Percentiles rank a stretch among this genome's conserved stretches.
Evolutionary conservation across 1,140 invertebrate genomes (phyloP).

Genomic region (Rhagoletis pomonella): DNA sequence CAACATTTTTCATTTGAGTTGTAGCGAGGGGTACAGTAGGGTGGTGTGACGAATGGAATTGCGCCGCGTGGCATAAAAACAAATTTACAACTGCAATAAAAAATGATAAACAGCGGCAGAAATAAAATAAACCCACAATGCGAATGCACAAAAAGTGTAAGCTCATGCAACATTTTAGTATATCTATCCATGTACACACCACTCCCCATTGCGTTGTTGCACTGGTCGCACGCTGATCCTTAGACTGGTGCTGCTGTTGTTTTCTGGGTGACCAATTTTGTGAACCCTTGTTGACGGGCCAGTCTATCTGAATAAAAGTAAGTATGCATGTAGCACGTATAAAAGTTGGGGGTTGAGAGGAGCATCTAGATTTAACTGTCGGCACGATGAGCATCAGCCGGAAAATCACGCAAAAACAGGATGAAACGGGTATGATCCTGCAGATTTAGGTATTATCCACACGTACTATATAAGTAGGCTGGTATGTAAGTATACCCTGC

Average conservation of each 20-base stretch:
- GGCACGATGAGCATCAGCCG: not conserved
- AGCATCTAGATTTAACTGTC: constrained; percentile 5
- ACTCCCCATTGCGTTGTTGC: not conserved
- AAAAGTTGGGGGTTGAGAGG: not conserved
- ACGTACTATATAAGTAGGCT: not conserved
- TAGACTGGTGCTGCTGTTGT: not conserved
- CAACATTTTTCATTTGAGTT: not conserved
- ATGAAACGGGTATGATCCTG: not conserved
- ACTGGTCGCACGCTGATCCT: not conserved
- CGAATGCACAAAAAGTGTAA: constrained; percentile 30
- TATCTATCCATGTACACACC: not conserved
- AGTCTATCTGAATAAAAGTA: not conserved
- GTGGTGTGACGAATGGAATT: constrained; percentile 15
- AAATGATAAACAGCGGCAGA: constrained; percentile 48
- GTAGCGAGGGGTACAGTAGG: not conserved
- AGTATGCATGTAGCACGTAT: not conserved
- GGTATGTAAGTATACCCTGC: too few relatives aligned
- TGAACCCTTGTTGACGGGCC: not conserved
- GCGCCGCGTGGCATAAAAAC: constrained; percentile 45
- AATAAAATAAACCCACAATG: constrained; percentile 38
- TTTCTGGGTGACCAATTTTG: constrained; percentile 16
- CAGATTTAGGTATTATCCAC: constrained; percentile 15
- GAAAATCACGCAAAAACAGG: constrained; percentile 10
- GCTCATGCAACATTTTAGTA: constrained; percentile 13
- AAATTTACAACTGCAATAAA: constrained; percentile 51